Evolutionary conservation across 2,888 invertebrate genomes (phyloP).

Genomic region (Loripinus fragilis): DNA sequence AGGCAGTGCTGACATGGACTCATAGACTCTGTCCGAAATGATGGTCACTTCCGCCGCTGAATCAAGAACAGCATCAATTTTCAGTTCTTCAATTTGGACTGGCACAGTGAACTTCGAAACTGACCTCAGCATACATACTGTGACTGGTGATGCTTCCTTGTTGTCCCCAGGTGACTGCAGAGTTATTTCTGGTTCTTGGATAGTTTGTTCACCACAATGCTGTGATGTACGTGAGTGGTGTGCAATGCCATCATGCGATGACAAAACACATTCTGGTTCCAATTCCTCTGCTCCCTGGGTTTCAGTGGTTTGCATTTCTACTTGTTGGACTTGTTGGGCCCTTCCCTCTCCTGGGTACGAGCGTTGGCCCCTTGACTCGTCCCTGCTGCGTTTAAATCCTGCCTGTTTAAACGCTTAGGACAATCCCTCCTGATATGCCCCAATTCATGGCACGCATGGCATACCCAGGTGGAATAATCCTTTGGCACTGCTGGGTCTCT

Average conservation of each 20-base stretch:
- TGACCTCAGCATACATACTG: slow-evolving; percentile 27
- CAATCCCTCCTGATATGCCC: slow-evolving; percentile 29
- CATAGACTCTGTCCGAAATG: slow-evolving; percentile 46
- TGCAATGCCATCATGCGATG: background rate
- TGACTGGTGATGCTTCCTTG: background rate
- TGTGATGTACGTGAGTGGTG: background rate
- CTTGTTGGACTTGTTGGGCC: background rate
- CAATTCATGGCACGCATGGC: slow-evolving; percentile 15
- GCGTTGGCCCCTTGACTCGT: background rate
- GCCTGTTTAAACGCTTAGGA: background rate
- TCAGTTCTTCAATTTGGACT: slow-evolving; percentile 12
- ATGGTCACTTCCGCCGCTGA: slow-evolving; percentile 54
- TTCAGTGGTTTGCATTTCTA: background rate
- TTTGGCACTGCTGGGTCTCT: background rate
- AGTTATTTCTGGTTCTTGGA: background rate
- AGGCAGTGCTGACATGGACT: slow-evolving; percentile 25
- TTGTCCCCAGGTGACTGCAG: background rate
- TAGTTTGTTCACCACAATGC: background rate
- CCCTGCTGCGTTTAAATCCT: slow-evolving; percentile 6
- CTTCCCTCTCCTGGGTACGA: background rate
- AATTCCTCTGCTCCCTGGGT: background rate
- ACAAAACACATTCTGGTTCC: background rate
- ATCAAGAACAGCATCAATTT: slow-evolving; percentile 33
- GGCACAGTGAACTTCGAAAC: slow-evolving; percentile 20
- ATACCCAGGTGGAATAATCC: background rate